Base-by-base conservation (phyloP, 2,113 vertebrate genomes). In the Scytalopus superciliaris region DNA sequence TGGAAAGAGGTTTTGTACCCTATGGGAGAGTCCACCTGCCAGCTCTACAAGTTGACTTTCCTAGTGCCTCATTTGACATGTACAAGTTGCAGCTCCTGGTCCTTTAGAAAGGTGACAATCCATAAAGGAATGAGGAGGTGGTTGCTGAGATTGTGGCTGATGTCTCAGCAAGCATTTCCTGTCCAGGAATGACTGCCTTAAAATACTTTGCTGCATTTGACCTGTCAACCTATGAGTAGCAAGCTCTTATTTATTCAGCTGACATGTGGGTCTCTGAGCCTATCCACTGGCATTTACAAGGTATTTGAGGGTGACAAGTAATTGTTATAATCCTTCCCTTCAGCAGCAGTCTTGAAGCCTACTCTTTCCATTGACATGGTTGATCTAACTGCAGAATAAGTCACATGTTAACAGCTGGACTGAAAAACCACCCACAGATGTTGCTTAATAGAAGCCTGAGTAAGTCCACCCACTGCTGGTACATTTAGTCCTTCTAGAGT, bases 351-450 rank as follows among this genome's bases (percentile, higher is more conserved):
- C 59, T 96, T 70, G 60, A 84, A 96, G 80, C 93, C 86, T 86
- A 69, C 92, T 81, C 47, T 72, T 93, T 93, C 73, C 68, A 68
- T 63, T 93, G 96, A 52, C 93, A 93, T 17, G 60, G 92, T n/a
- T 81, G 76, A 90, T 94, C 57, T 78, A 70, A 84, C 76, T 75
- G 76, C 56, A 78, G 62, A 95, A 60, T 40, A 94, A 92, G 84
- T 92, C 96, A 84, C 80, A 49, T 90, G 92, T 84, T 84, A 96
- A 90, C 96, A 96, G 93, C 94, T 97, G 96, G 96, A 96, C 94
- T 90, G 6, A 84, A 94, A 94, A 94, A 39, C 86, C 92, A 94
- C 96, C 96, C 96, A 96, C 94, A 94, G 94, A 78, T 94, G 83
- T 96, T 97, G 90, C 62, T 90, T 90, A 96, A 90, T 93, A 90